Conservation (phyloP, 2,888 invertebrate genomes). For the Tiphia femorata region DNA sequence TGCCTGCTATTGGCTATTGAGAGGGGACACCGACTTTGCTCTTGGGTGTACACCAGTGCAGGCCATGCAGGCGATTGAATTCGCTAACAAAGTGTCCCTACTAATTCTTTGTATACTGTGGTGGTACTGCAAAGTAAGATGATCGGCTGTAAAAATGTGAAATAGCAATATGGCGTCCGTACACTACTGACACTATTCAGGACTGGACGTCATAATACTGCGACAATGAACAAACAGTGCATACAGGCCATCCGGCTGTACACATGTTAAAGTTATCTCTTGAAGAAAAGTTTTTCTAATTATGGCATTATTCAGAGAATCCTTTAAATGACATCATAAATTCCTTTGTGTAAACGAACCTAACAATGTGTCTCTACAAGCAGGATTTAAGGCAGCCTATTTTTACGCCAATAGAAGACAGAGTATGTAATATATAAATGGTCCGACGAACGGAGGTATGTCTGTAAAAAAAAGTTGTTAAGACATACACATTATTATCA, state of each 20-base stretch:
- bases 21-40: too few species aligned
- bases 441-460: slow-evolving; percentile 28
- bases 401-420: slow-evolving; percentile 25
- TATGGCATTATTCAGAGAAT: slow-evolving; percentile 25
- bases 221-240: slow-evolving; percentile 39
- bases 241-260: slow-evolving; percentile 19
- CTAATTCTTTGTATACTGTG: too few species aligned
- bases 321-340: slow-evolving; percentile 10
- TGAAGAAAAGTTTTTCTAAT: slow-evolving; percentile 20
- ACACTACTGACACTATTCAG: slow-evolving; percentile 16
- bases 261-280: slow-evolving; percentile 17
- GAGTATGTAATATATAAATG: slow-evolving; percentile 16
- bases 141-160: slow-evolving; percentile 35
- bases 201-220: slow-evolving; percentile 44
- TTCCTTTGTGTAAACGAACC: slow-evolving; percentile 12
- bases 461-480: neutral
- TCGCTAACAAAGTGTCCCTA: too few species aligned
- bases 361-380: slow-evolving; percentile 22
- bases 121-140: neutral
- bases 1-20: too few species aligned
- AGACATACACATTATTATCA: neutral
- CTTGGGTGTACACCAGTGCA: too few species aligned
- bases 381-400: slow-evolving; percentile 16
- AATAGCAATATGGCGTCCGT: slow-evolving; percentile 44
- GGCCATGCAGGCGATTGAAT: too few species aligned